Percentiles rank a stretch among this genome's conserved stretches.
These are phyloP conservation scores for Astropecten irregularis DNA, from an alignment of 53 echinoderm and acorn worm genomes.

Conservation along the genomic window DNA sequence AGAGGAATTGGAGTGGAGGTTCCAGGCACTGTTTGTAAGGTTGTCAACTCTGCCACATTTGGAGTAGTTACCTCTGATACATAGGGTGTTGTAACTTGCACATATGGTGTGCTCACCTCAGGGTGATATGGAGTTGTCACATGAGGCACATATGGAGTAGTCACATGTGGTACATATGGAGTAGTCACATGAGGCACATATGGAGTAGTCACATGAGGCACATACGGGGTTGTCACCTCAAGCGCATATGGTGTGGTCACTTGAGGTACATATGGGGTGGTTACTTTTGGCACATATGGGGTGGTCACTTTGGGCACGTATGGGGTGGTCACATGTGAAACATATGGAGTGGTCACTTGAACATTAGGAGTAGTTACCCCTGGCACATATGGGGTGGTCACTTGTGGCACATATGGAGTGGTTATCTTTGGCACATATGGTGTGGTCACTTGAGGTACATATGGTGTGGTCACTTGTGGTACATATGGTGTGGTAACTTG, in stretches of 20 bases:
- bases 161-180: conserved; percentile 2
- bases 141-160: background rate
- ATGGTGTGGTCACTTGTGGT: background rate
- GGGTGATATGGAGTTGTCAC: background rate
- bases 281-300: background rate
- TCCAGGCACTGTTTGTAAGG: background rate
- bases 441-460: conserved; percentile 8
- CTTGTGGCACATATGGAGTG: too few relatives aligned
- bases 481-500: too few relatives aligned
- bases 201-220: background rate
- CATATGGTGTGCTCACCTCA: background rate
- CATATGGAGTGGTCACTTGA: background rate
- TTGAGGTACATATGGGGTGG: background rate
- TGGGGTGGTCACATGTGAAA: too few relatives aligned
- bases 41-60: too few relatives aligned
- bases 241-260: background rate
- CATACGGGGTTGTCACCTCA: too few relatives aligned
- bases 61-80: background rate
- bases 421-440: background rate
- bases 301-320: conserved; percentile 6
- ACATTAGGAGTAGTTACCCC: conserved; percentile 10
- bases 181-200: background rate
- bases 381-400: background rate
- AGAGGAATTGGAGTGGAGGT: background rate
- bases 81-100: background rate